Percentiles rank a stretch among this genome's conserved stretches.
These are phyloP conservation scores for Pseudomyrmex concolor DNA, from an alignment of 1,140 invertebrate species.

Conservation along the genomic window DNA sequence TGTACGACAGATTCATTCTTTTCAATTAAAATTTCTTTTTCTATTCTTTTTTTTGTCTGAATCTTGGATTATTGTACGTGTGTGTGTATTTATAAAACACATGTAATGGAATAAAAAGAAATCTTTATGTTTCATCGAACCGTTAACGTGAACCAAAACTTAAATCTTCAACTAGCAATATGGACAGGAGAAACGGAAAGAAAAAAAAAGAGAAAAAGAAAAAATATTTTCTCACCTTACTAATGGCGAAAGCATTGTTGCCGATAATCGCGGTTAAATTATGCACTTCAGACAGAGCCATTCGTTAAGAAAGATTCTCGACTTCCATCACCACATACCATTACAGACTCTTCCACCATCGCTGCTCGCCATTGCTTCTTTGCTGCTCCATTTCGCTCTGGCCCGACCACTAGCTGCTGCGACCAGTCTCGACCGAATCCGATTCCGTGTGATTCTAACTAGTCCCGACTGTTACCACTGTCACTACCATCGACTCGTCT, in stretches of 20 bases:
- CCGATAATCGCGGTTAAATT: slow-evolving; percentile 79
- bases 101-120: background rate
- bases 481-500: background rate
- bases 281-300: slow-evolving; percentile 82
- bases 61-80: background rate
- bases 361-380: slow-evolving; percentile 78
- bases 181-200: background rate
- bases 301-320: slow-evolving; percentile 75
- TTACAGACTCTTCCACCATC: slow-evolving; percentile 64
- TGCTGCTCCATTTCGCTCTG: slow-evolving; percentile 68
- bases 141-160: background rate
- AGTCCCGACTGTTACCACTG: background rate
- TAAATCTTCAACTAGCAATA: background rate
- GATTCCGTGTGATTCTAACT: background rate
- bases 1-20: background rate
- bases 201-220: background rate
- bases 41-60: background rate
- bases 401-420: slow-evolving; percentile 51
- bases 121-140: background rate
- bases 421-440: slow-evolving; percentile 7
- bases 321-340: background rate
- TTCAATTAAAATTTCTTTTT: background rate
- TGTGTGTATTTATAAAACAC: background rate
- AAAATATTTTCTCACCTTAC: slow-evolving; percentile 73
- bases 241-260: slow-evolving; percentile 80